phyloP scores from a whole-genome alignment of 2,113 vertebrate species.

The Tachycineta bicolor region DNA sequence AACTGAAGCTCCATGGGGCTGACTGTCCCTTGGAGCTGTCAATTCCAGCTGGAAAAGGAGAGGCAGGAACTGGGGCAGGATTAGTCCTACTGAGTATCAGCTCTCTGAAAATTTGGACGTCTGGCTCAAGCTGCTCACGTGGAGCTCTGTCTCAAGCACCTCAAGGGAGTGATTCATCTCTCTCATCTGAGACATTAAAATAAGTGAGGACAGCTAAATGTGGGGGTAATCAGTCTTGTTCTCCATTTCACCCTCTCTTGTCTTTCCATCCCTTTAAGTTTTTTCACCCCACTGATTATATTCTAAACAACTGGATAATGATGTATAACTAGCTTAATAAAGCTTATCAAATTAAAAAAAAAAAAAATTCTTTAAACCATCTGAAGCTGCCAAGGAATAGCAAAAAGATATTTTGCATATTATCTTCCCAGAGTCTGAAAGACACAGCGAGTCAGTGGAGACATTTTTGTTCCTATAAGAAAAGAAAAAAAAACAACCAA shows the following conservation, averaged over 20 bases:
- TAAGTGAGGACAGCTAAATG: conserved; percentile 11
- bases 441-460: neutral
- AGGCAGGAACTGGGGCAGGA: neutral
- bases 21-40: neutral
- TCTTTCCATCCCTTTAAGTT: neutral
- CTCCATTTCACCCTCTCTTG: neutral
- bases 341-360: neutral
- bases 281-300: neutral
- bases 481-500: neutral
- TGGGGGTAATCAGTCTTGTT: neutral
- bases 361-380: neutral
- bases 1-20: neutral
- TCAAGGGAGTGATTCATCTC: neutral
- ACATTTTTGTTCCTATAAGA: neutral
- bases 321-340: neutral
- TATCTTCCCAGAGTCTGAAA: neutral
- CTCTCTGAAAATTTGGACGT: neutral
- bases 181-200: neutral
- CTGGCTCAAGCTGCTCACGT: neutral
- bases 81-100: neutral
- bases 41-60: neutral
- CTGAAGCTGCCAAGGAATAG: neutral
- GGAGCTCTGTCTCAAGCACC: neutral
- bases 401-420: fast-evolving
- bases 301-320: neutral